phyloP scores from a whole-genome alignment of 2,113 vertebrate genomes.

The Trichomycterus rosablanca region DNA sequence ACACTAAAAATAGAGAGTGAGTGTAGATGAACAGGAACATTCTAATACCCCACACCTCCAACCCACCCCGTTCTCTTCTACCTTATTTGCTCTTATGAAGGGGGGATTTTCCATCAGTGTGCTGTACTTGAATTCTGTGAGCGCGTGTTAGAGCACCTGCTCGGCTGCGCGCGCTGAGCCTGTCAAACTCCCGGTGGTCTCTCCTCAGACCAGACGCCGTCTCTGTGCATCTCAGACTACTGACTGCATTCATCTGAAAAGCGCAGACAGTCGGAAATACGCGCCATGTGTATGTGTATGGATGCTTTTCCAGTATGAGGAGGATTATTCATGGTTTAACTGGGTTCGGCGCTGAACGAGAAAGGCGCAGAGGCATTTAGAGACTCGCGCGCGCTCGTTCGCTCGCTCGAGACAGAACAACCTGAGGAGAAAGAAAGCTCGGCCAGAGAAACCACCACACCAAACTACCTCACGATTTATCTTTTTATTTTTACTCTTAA shows the following conservation, averaged over 20 bases:
- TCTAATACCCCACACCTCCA: no score
- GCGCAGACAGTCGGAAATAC: background rate
- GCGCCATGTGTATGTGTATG: background rate
- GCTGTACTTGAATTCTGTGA: background rate
- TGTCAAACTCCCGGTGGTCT: background rate
- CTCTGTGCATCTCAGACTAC: background rate
- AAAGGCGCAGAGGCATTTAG: background rate
- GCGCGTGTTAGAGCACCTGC: background rate
- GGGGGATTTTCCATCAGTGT: no score
- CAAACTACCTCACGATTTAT: background rate
- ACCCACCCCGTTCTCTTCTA: no score
- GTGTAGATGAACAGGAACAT: no score
- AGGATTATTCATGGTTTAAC: background rate
- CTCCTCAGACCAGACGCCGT: background rate
- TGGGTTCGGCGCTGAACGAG: background rate
- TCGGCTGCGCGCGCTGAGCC: background rate
- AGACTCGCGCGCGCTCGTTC: no score
- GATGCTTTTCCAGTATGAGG: background rate
- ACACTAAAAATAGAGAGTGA: no score
- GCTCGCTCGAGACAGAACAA: background rate
- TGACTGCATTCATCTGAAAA: background rate
- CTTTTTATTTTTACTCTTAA: background rate
- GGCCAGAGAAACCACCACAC: no score
- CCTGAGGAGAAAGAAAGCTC: slow-evolving; percentile 1
- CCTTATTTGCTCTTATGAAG: no score